Base-by-base conservation (phyloP, 1,140 invertebrate species). In the Goniozus legneri region DNA sequence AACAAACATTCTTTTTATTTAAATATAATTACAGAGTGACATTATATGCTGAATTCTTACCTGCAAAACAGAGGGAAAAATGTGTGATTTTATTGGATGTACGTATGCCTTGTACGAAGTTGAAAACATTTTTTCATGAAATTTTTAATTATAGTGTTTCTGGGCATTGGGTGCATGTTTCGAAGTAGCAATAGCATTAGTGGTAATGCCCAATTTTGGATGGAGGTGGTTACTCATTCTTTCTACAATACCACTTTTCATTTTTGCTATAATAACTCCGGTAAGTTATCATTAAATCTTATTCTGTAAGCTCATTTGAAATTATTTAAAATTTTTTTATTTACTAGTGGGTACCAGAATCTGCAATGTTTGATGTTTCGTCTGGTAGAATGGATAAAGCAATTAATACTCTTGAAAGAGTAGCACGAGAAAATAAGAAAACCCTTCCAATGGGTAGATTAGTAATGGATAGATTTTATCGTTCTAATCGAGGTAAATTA, bases 31-130 rank as follows among this genome's bases (percentile, higher is more conserved):
- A 54, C 77, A 95, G 92, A 43, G 92, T 97, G 1, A 97, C 93
- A n/a, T 73, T 97, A 44, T 97, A 96, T 79, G 90, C 94, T 13
- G 95, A 97, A 76, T 97, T 96, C 81, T 77, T 97, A 38, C 94
- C 94, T 13, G 86, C 90, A 34, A 92, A 92, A 67, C 91, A 95
- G 67, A 80, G 94, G 66, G 92, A 91, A 19, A 94, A 92, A 77
- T 96, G 93, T 82, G 91, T 97, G 24, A 90, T 97, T 34, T 77
- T 97, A 52, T 80, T 97, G 46, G 94, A 97, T 81, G 91, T 95
- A 80, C 86, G 88, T 80, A 54, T 47, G 16, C 36, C 13, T 52
- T n/a, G n/a, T 22, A 20, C 31, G 36, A 45, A 41, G 7, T 54
- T 27, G 24, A 4, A 27, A 27, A 6, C 10, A 27, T 27, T 27